phyloP scores from a whole-genome alignment of 2,113 vertebrate species.

The Pica pica region DNA sequence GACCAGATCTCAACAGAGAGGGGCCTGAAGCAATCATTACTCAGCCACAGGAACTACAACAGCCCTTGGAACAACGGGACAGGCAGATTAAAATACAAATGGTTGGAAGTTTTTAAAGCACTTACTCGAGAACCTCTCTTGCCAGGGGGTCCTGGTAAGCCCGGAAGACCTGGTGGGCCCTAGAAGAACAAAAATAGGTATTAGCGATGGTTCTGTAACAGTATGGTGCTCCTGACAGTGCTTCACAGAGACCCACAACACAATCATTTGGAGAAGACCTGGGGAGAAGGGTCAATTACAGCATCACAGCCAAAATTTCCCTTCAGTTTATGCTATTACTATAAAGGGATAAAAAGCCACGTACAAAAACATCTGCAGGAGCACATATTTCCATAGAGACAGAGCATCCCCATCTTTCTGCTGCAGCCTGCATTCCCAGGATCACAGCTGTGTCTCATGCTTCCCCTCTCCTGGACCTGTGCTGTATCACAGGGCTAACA shows the following conservation, averaged over 20 bases:
- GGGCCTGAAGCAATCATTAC: neutral
- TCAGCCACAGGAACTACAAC: neutral
- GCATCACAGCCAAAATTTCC: neutral
- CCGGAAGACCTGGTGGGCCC: constrained; percentile 88
- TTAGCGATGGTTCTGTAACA: neutral
- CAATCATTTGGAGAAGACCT: neutral
- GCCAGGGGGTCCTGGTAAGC: constrained; percentile 86
- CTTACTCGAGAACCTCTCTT: constrained; percentile 91
- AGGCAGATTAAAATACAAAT: neutral
- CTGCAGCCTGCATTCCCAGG: neutral
- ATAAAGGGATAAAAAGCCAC: neutral
- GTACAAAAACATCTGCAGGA: neutral
- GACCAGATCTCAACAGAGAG: neutral
- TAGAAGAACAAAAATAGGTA: constrained; percentile 47
- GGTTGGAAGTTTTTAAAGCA: neutral
- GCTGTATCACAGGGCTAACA: neutral
- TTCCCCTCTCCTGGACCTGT: neutral
- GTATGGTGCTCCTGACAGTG: neutral
- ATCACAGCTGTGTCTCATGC: neutral
- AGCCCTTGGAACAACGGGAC: neutral
- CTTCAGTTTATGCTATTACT: neutral
- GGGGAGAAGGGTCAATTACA: neutral
- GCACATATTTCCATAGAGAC: neutral
- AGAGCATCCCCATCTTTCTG: neutral
- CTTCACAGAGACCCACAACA: neutral